Percentiles rank a stretch among this genome's conserved stretches.
These are phyloP conservation scores for Brachionichthys hirsutus DNA, from an alignment of 2,113 vertebrate species.

Conservation along the genomic window DNA sequence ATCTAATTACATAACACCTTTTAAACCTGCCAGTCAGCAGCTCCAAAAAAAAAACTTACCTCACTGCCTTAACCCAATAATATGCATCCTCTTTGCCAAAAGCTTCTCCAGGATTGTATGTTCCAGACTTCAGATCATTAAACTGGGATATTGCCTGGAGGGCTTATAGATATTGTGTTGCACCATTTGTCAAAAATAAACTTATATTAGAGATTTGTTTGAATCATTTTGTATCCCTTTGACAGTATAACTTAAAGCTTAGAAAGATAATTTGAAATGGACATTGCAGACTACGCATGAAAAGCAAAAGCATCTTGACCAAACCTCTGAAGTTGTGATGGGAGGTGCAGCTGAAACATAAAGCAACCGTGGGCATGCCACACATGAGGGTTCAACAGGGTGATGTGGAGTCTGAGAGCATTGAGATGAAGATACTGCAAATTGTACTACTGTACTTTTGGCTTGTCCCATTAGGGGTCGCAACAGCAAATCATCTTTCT, in stretches of 20 bases:
- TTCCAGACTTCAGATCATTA: slow-evolving; percentile 55
- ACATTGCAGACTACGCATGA: slow-evolving; percentile 36
- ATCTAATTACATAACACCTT: slow-evolving; percentile 53
- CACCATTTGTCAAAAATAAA: slow-evolving; percentile 53
- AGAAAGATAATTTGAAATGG: slow-evolving; percentile 31
- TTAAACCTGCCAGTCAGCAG: slow-evolving; percentile 58
- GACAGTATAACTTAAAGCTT: slow-evolving; percentile 5
- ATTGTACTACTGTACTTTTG: too few species aligned
- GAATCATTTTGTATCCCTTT: slow-evolving; percentile 41
- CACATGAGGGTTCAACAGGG: too few species aligned
- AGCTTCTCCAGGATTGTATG: slow-evolving; percentile 25
- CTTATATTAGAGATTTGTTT: slow-evolving; percentile 43
- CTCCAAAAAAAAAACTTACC: slow-evolving; percentile 43
- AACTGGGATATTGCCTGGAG: slow-evolving; percentile 43
- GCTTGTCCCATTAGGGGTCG: too few species aligned
- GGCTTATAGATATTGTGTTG: slow-evolving; percentile 35
- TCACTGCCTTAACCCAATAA: slow-evolving; percentile 44
- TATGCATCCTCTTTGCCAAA: slow-evolving; percentile 14
- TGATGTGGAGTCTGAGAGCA: too few species aligned
- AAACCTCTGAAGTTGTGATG: too few species aligned
- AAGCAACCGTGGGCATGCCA: too few species aligned
- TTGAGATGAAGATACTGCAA: too few species aligned
- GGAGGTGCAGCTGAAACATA: too few species aligned
- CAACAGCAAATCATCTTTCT: too few species aligned
- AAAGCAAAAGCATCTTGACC: slow-evolving; percentile 20